phyloP scores from a whole-genome alignment of 2,113 vertebrate species.

The Pachyramphus minor region DNA sequence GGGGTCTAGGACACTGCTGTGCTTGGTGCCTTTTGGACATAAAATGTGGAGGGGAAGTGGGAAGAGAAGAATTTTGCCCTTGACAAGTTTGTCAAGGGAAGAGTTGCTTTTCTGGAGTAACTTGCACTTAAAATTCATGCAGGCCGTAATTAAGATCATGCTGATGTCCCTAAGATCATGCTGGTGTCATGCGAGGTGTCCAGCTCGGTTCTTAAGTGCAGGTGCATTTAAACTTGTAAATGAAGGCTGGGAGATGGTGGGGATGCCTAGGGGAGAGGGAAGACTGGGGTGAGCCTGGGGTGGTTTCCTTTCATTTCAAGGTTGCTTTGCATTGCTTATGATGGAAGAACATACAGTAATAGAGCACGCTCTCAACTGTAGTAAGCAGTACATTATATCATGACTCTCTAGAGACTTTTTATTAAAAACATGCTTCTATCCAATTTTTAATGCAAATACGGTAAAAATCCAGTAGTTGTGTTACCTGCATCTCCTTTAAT shows the following conservation, averaged over 20 bases:
- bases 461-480: not conserved
- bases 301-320: not conserved
- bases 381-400: not conserved
- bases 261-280: not conserved
- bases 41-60: rapidly evolving
- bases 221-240: not conserved
- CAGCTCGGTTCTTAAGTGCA: rapidly evolving
- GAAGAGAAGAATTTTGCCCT: not conserved
- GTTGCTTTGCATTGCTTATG: not conserved
- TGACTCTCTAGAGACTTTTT: not conserved
- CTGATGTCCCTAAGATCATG: not conserved
- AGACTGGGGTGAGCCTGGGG: not conserved
- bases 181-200: not conserved
- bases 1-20: not conserved
- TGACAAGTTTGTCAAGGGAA: not conserved
- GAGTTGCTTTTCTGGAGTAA: not conserved
- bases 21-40: not conserved
- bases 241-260: not conserved
- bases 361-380: not conserved
- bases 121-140: not conserved
- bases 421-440: not conserved
- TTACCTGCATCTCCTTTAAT: not conserved
- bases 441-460: not conserved
- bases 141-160: not conserved
- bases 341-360: not conserved